A percentile compares a stretch with the other conserved stretches of the same genome.
Evolutionary conservation across 2,113 vertebrate species (phyloP).

Genomic region (Oncorhynchus gorbuscha): DNA sequence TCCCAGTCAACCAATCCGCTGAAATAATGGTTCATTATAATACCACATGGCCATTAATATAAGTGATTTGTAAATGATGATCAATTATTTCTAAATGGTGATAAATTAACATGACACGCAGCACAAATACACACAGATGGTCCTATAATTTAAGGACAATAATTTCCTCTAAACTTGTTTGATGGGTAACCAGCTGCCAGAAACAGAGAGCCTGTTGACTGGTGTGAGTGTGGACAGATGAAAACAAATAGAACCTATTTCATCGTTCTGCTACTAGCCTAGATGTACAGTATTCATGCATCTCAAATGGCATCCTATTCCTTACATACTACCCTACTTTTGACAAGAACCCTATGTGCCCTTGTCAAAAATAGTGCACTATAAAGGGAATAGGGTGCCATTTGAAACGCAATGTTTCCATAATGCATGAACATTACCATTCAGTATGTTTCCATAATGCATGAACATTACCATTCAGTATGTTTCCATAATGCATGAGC

Average conservation of each 20-base stretch:
- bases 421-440: too few species aligned
- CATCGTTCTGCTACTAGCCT: background rate
- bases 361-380: too few species aligned
- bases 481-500: too few species aligned
- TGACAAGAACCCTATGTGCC: too few species aligned
- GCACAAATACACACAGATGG: background rate
- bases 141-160: background rate
- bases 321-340: too few species aligned
- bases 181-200: slow-evolving; percentile 29
- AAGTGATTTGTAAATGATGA: background rate
- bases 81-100: background rate
- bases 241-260: slow-evolving; percentile 14
- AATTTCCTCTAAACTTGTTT: background rate
- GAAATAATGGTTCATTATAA: too few species aligned
- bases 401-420: too few species aligned
- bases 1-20: too few species aligned
- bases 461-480: too few species aligned
- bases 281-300: background rate
- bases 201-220: background rate
- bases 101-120: too few species aligned
- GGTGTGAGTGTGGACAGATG: slow-evolving; percentile 41
- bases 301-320: background rate
- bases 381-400: too few species aligned
- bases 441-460: too few species aligned
- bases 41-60: background rate